Conservation (phyloP, 2,888 invertebrate species). For the Myopa tessellatipennis region DNA sequence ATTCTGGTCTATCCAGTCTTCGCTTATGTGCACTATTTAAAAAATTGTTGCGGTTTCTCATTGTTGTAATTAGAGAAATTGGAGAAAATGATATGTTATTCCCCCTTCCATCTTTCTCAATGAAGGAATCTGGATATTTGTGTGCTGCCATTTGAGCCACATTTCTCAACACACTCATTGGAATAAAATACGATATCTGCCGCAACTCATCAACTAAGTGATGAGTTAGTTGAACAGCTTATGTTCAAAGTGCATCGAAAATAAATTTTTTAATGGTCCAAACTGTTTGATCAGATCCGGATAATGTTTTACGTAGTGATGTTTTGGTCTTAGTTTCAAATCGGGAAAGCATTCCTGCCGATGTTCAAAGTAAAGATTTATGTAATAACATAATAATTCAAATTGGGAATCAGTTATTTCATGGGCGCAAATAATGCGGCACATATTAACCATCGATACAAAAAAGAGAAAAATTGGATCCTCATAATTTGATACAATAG, state of each 20-base stretch:
- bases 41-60: constrained; percentile 27
- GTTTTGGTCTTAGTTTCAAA: constrained; percentile 38
- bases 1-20: background rate
- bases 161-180: too few relatives aligned
- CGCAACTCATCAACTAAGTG: too few relatives aligned
- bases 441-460: background rate
- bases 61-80: constrained; percentile 10
- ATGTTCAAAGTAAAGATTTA: constrained; percentile 38
- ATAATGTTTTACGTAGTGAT: constrained; percentile 42
- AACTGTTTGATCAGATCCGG: constrained; percentile 41
- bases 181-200: too few relatives aligned
- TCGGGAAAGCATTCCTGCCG: constrained; percentile 35
- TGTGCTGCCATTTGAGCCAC: background rate
- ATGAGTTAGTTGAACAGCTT: too few relatives aligned
- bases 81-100: background rate
- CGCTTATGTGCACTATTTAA: constrained; percentile 12
- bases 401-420: constrained; percentile 17
- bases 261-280: constrained; percentile 40
- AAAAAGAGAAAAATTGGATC: background rate
- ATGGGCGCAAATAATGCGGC: background rate
- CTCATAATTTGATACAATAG: background rate
- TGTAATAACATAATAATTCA: constrained; percentile 34
- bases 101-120: constrained; percentile 7
- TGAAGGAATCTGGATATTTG: constrained; percentile 20
- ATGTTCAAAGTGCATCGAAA: constrained; percentile 37